Conservation (phyloP, 2,113 vertebrate genomes). For the Stegostoma tigrinum region DNA sequence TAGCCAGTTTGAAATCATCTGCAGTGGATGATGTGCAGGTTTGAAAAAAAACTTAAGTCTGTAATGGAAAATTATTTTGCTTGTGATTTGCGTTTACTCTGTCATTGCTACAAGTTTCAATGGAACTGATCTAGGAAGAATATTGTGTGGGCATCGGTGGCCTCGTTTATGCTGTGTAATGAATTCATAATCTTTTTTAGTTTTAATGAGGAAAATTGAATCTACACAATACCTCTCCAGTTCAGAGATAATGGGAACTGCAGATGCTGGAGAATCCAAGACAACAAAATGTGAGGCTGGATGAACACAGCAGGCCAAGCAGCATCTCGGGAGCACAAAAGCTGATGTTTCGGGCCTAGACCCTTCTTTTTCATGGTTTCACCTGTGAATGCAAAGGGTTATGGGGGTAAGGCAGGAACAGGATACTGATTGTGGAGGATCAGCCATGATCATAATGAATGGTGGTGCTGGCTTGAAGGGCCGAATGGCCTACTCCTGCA, state of each 20-base stretch:
- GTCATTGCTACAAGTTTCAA: background rate
- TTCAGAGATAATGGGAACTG: no score
- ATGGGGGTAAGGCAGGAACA: no score
- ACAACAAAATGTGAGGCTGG: no score
- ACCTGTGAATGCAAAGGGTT: background rate
- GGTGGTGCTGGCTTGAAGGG: no score
- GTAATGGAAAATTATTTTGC: background rate
- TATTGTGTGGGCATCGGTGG: background rate
- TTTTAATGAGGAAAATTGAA: background rate
- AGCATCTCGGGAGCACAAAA: no score
- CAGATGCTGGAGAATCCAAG: no score
- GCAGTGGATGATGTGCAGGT: no score
- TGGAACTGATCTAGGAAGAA: background rate
- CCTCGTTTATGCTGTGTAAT: background rate
- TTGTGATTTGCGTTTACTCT: background rate
- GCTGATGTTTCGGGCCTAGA: no score
- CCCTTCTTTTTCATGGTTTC: background rate
- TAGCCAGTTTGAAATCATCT: background rate
- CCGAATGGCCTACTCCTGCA: no score
- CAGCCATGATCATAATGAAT: no score
- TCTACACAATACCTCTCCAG: background rate
- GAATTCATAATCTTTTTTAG: background rate
- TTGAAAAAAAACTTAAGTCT: background rate
- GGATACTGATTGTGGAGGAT: no score
- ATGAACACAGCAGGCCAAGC: no score